Percentiles rank a stretch among this genome's conserved stretches.
Evolutionary conservation across 1,140 invertebrate genomes (phyloP).

Genomic region (Neelides sp.): DNA sequence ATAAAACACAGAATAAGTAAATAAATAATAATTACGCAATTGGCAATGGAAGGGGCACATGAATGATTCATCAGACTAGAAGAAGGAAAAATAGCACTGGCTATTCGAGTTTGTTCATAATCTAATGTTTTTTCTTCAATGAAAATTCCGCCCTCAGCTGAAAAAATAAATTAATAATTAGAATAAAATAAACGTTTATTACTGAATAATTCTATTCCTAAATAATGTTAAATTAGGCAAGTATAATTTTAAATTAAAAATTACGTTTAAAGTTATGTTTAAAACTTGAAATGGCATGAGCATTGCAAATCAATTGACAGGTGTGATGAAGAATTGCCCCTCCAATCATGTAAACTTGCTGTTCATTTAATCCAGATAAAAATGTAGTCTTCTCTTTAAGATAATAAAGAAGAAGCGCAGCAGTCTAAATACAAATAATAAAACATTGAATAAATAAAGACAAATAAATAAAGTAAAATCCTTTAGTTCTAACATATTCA

Average conservation of each 20-base stretch:
- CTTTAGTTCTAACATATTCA: too few species aligned
- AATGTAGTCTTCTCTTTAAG: constrained; percentile 43
- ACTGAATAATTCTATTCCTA: too few species aligned
- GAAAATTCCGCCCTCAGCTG: too few species aligned
- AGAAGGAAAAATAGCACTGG: constrained; percentile 74
- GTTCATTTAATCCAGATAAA: constrained; percentile 32
- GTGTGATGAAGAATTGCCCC: constrained; percentile 54
- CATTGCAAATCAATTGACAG: constrained; percentile 65
- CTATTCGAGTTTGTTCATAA: constrained; percentile 48
- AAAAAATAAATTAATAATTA: constrained; percentile 1
- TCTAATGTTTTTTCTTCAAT: constrained; percentile 24
- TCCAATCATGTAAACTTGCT: constrained; percentile 37
- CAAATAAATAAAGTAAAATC: too few species aligned
- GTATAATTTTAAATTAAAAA: too few species aligned
- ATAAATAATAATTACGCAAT: constrained; percentile 6
- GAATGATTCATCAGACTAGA: constrained; percentile 83
- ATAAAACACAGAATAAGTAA: too few species aligned
- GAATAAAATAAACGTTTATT: too few species aligned
- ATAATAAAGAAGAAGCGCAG: constrained; percentile 44
- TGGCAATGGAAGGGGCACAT: constrained; percentile 60
- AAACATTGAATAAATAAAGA: constrained; percentile 1
- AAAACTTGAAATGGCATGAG: constrained; percentile 58
- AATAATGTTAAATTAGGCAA: too few species aligned
- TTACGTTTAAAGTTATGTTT: too few species aligned
- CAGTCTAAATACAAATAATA: constrained; percentile 43